Conservation (phyloP, 2,888 invertebrate species). For the Phortica okadai region DNA sequence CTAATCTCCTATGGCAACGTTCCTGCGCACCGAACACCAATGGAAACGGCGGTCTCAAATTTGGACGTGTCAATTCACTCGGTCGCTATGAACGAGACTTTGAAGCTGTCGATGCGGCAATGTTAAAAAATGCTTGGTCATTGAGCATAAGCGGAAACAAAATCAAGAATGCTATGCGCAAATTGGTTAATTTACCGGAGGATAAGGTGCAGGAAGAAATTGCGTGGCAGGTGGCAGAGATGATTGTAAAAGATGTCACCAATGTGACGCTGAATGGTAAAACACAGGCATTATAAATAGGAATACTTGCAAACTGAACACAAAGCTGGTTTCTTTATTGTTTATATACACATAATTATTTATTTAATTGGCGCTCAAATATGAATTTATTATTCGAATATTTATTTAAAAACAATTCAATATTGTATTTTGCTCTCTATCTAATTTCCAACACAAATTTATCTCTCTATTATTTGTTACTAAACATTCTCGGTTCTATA, state of each 20-base stretch:
- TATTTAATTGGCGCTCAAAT: constrained; percentile 56
- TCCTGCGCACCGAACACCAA: constrained; percentile 67
- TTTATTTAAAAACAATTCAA: not conserved
- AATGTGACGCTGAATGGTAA: constrained; percentile 81
- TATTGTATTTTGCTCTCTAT: no score
- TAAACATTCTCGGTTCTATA: not conserved
- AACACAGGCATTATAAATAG: constrained; percentile 30
- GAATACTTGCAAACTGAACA: not conserved
- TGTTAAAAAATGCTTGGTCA: constrained; percentile 71
- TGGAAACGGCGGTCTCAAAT: constrained; percentile 82
- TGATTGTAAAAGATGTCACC: constrained; percentile 97
- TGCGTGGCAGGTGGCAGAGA: constrained; percentile 97
- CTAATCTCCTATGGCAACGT: constrained; percentile 92
- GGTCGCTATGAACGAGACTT: constrained; percentile 95
- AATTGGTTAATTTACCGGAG: constrained; percentile 88
- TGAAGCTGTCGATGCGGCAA: constrained; percentile 77
- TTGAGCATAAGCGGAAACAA: constrained; percentile 71
- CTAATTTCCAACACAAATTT: not conserved
- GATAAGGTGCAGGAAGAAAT: constrained; percentile 95
- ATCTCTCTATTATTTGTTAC: not conserved
- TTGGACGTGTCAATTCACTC: constrained; percentile 91
- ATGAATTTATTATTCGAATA: constrained; percentile 23
- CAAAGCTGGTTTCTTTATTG: not conserved
- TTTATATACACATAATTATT: constrained; percentile 31
- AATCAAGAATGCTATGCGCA: constrained; percentile 82